Evolutionary conservation across 2,888 invertebrate genomes (phyloP).

Genomic region (Monopis laevigella): DNA sequence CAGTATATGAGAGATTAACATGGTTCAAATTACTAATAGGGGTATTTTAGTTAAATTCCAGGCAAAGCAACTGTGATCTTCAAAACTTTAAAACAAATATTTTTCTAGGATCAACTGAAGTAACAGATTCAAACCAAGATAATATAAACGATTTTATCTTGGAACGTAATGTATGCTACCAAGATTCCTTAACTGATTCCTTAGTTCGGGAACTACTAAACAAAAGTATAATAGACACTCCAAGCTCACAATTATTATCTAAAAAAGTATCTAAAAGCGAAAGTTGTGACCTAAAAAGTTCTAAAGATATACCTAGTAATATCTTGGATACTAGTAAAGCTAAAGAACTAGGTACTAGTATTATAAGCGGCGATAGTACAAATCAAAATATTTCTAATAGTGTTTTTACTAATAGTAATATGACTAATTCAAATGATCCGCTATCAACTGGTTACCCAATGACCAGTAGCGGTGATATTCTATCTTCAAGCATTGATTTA

Average conservation of each 20-base stretch:
- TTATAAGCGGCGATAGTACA: constrained; percentile 45
- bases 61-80: no score
- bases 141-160: constrained; percentile 54
- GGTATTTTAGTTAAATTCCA: no score
- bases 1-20: no score
- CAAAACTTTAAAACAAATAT: no score
- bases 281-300: constrained; percentile 45
- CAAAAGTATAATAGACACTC: constrained; percentile 46
- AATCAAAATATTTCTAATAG: constrained; percentile 53
- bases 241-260: constrained; percentile 27
- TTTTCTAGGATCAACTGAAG: constrained; percentile 51
- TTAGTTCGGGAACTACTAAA: constrained; percentile 49
- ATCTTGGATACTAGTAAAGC: constrained; percentile 47
- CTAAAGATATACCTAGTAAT: constrained; percentile 44
- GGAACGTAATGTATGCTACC: constrained; percentile 58
- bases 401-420: constrained; percentile 53
- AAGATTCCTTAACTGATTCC: constrained; percentile 57
- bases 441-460: constrained; percentile 50
- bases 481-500: constrained; percentile 53
- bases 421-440: constrained; percentile 50
- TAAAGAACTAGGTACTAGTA: constrained; percentile 40
- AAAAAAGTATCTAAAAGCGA: constrained; percentile 43
- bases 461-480: constrained; percentile 46
- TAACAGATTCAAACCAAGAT: constrained; percentile 48
- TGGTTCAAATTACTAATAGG: no score